Conservation (phyloP, 2,888 invertebrate genomes). For the Netelia melanura region DNA sequence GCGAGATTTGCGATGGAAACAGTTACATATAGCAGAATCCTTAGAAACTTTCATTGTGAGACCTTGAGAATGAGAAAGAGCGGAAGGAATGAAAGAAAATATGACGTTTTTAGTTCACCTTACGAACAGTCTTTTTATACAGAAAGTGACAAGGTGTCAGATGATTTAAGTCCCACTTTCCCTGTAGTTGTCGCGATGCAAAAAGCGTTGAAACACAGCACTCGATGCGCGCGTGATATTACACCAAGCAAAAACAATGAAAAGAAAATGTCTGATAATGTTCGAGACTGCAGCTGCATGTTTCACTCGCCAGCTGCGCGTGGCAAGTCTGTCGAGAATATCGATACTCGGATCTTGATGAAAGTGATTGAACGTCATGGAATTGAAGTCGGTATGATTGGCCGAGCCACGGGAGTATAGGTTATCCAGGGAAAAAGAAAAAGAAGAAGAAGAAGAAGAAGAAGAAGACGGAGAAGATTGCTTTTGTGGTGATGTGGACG, state of each 20-base stretch:
- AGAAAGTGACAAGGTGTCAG: conserved; percentile 12
- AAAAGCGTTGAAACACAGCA: conserved; percentile 1
- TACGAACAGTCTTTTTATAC: conserved; percentile 6
- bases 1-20: too few species aligned
- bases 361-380: conserved; percentile 68
- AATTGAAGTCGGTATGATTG: conserved; percentile 69
- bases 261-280: conserved; percentile 38
- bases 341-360: conserved; percentile 68
- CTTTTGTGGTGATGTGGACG: conserved; percentile 63
- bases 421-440: conserved; percentile 46
- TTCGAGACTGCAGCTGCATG: conserved; percentile 54
- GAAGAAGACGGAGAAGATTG: conserved; percentile 62
- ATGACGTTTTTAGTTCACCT: conserved; percentile 19
- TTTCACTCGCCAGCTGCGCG: conserved; percentile 60
- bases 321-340: conserved; percentile 52
- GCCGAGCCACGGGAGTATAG: conserved; percentile 60
- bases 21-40: too few species aligned
- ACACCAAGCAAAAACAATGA: conserved; percentile 41
- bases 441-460: conserved; percentile 9
- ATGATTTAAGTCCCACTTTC: background rate
- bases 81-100: background rate
- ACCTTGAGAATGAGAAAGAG: too few species aligned
- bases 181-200: conserved; percentile 2
- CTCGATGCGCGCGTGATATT: conserved; percentile 2
- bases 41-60: too few species aligned